Evolutionary conservation across 1,140 invertebrate species (phyloP), one percentile per base, ranked within the genome.

Genomic region (Tetramorium alpestre): DNA sequence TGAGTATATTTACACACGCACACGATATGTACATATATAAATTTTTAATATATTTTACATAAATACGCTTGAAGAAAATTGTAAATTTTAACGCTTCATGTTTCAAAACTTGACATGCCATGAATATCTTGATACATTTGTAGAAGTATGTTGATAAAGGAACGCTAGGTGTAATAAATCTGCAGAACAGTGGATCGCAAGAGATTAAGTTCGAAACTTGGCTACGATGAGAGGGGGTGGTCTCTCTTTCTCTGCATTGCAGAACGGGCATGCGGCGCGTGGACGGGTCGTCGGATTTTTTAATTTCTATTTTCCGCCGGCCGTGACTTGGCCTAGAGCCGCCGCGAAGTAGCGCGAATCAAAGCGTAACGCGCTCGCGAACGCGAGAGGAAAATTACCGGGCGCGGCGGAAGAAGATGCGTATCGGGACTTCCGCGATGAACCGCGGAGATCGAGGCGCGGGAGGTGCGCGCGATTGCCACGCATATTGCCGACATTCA

Each of bases 371-470:
- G n/a, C 72, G 41, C 22, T 11, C n/a, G 65, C 41, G 10, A 22
- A 64, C 28, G 28, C 60, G 82, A 76, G 47, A 65, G 73, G 82
- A 78, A 67, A 75, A 65, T 78, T 41, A 85, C 70, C 56, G 41
- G 67, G 47, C 25, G 70, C 47, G 13, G 33, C 33, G 58, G 33
- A 82, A 85, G 70, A 41, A 89, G 88, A 90, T 89, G 67, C 28
- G 62, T 90, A 89, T 82, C 88, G 77, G 28, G 54, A 89, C 84
- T 90, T 90, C 88, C 88, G 88, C 85, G 76, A 81, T 89, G 84
- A 87, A 67, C 84, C 64, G 77, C 33, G 33, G 33, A 89, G 69
- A 73, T 69, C 70, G 76, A 77, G 69, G 54, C 65, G 54, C 65
- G 38, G n/a, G 41, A 60, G 44, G 38, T 41, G 77, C 44, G 87